Conservation (phyloP, 2,113 vertebrate genomes). For the Gambusia holbrooki region DNA sequence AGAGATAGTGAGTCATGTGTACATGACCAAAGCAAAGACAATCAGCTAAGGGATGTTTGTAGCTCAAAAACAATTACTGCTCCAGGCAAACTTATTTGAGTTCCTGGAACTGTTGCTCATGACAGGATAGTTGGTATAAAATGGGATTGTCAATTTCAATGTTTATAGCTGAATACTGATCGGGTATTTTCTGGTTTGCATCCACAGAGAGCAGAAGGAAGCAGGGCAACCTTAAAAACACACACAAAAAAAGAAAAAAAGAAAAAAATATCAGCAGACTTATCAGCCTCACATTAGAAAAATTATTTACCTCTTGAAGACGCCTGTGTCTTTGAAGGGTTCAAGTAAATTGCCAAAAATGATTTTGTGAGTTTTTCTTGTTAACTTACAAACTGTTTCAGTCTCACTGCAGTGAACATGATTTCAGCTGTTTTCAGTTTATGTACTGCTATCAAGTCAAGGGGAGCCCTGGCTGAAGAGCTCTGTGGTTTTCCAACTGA, state of each 20-base stretch:
- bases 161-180: neutral
- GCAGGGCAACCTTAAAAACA: slow-evolving; percentile 4
- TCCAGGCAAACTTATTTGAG: slow-evolving; percentile 18
- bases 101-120: neutral
- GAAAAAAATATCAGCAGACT: slow-evolving; percentile 5
- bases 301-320: neutral
- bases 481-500: slow-evolving; percentile 24
- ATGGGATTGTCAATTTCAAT: neutral
- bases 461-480: slow-evolving; percentile 10
- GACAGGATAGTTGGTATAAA: neutral
- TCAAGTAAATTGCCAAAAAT: slow-evolving; percentile 8
- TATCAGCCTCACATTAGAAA: neutral
- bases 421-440: slow-evolving; percentile 40
- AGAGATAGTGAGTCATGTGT: slow-evolving; percentile 8
- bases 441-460: slow-evolving; percentile 33
- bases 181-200: neutral
- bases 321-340: neutral
- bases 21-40: slow-evolving; percentile 26
- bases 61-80: slow-evolving; percentile 27
- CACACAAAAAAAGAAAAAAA: slow-evolving; percentile 8
- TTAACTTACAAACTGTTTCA: slow-evolving; percentile 1
- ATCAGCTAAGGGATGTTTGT: slow-evolving; percentile 1
- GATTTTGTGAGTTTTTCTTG: slow-evolving; percentile 17
- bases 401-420: slow-evolving; percentile 2
- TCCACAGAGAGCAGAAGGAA: neutral